These are phyloP conservation scores for Phaethornis superciliosus DNA, from an alignment of 2,113 vertebrate genomes.

Conservation along the genomic window DNA sequence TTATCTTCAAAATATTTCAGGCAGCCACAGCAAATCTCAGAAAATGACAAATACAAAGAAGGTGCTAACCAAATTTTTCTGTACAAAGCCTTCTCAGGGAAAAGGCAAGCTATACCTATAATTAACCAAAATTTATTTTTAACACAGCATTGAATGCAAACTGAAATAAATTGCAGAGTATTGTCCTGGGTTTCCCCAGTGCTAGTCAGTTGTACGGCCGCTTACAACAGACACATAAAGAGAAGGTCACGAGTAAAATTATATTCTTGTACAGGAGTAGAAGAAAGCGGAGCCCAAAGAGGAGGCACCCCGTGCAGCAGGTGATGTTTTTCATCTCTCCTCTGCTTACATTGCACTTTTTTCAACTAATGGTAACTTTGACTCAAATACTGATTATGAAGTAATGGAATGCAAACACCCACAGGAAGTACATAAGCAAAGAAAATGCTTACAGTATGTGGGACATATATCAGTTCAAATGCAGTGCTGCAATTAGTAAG, in stretches of 20 bases:
- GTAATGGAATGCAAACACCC: background rate
- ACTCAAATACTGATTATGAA: background rate
- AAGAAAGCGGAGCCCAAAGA: background rate
- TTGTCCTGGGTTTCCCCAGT: background rate
- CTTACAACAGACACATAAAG: accelerated
- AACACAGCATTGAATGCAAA: background rate
- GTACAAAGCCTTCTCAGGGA: background rate
- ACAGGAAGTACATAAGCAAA: background rate
- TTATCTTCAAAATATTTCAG: background rate
- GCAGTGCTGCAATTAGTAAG: background rate
- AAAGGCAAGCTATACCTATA: background rate
- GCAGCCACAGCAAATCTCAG: background rate
- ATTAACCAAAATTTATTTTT: slow-evolving; percentile 28
- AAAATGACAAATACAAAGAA: background rate
- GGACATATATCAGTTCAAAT: background rate
- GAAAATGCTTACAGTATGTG: background rate
- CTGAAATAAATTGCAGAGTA: background rate
- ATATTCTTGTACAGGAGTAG: background rate
- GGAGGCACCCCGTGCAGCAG: background rate
- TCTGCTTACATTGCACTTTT: background rate
- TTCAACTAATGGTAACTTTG: background rate
- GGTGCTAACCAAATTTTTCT: slow-evolving; percentile 12
- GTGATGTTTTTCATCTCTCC: background rate
- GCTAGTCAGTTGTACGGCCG: accelerated
- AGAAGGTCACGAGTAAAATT: background rate